Evolutionary conservation across 2,113 vertebrate genomes (phyloP).

Genomic region (Willisornis vidua): DNA sequence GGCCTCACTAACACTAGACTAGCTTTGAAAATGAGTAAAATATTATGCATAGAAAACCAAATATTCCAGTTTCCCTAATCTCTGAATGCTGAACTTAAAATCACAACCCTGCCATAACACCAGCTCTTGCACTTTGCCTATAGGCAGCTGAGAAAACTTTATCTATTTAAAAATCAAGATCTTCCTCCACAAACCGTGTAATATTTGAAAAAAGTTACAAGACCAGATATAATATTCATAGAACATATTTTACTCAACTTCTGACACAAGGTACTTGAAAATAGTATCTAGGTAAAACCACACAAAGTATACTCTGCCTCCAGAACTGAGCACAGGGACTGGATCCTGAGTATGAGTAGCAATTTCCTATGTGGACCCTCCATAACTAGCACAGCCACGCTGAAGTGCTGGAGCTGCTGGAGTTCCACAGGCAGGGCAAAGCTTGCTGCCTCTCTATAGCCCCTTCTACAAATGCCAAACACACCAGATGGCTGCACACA

Average conservation of each 20-base stretch:
- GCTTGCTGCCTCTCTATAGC: background rate
- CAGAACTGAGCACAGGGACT: background rate
- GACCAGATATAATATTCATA: background rate
- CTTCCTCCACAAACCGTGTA: background rate
- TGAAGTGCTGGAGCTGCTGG: background rate
- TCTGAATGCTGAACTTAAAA: background rate
- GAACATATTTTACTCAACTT: background rate
- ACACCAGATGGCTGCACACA: background rate
- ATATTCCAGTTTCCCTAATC: background rate
- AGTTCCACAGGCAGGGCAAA: background rate
- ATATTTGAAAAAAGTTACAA: background rate
- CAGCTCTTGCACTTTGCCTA: background rate
- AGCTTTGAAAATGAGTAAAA: slow-evolving; percentile 1
- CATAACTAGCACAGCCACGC: background rate
- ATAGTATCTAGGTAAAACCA: background rate
- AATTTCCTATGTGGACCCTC: background rate
- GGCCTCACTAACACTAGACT: slow-evolving; percentile 9
- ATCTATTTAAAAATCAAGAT: background rate
- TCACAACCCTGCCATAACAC: background rate
- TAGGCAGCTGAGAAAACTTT: background rate
- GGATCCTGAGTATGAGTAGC: background rate
- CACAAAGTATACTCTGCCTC: background rate
- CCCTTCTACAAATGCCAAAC: background rate
- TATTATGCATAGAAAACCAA: background rate
- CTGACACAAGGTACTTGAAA: background rate